These are phyloP conservation scores for Amblyraja radiata DNA, from an alignment of 2,797 vertebrate genomes.

Conservation along the genomic window DNA sequence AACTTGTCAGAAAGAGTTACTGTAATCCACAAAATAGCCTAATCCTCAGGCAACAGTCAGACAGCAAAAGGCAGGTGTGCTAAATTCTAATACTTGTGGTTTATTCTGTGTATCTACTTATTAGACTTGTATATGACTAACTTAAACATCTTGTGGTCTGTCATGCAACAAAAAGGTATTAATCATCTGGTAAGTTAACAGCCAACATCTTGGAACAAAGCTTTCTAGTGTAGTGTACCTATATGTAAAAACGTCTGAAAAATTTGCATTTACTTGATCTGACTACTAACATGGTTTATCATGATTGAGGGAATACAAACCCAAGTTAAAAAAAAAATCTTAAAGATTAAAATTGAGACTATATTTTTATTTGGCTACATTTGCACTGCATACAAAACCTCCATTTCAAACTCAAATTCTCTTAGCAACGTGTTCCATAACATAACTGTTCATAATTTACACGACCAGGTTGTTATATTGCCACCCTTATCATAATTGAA, in stretches of 20 bases:
- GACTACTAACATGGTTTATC: conserved; percentile 22
- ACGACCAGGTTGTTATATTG: not conserved
- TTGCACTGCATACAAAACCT: not conserved
- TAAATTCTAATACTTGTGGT: conserved; percentile 50
- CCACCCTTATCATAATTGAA: not conserved
- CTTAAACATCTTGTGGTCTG: conserved; percentile 46
- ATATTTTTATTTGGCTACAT: not conserved
- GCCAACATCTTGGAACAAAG: conserved; percentile 45
- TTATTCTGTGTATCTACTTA: conserved; percentile 56
- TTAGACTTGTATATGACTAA: conserved; percentile 58
- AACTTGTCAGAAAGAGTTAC: conserved; percentile 75
- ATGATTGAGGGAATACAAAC: not conserved
- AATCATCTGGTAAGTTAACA: conserved; percentile 50
- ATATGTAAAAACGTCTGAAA: conserved; percentile 44
- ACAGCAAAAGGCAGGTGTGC: conserved; percentile 60
- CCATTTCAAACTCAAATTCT: not conserved
- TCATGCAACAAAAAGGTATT: conserved; percentile 52
- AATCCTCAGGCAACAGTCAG: conserved; percentile 54
- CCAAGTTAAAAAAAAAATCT: not conserved
- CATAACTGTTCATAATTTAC: not conserved
- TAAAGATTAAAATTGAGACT: not conserved
- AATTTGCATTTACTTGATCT: conserved; percentile 39
- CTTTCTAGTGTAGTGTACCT: conserved; percentile 48
- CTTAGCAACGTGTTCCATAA: not conserved
- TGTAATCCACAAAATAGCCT: conserved; percentile 67